Percentiles rank a stretch among this genome's conserved stretches.
phyloP scores from a whole-genome alignment of 2,888 invertebrate species.

The Petrophora chlorosata region DNA sequence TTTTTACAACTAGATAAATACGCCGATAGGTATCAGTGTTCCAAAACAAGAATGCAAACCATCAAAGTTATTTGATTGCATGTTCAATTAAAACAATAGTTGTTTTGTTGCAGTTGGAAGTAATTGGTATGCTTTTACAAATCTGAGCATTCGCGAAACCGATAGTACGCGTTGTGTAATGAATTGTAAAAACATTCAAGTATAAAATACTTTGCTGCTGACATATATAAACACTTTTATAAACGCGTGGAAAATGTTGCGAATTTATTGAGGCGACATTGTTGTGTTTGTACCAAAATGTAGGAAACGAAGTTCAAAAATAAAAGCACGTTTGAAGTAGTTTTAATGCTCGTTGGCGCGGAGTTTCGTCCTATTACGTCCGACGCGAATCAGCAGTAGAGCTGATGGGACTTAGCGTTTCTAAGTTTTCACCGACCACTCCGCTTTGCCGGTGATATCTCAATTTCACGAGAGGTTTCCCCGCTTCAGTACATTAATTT shows the following conservation, averaged over 20 bases:
- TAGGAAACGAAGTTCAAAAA: slow-evolving; percentile 25
- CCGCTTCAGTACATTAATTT: slow-evolving; percentile 66
- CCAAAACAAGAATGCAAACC: slow-evolving; percentile 29
- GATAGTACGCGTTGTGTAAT: slow-evolving; percentile 23
- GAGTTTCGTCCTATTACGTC: slow-evolving; percentile 37
- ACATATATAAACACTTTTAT: slow-evolving; percentile 10
- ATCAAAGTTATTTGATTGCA: slow-evolving; percentile 32
- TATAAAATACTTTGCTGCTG: slow-evolving; percentile 15
- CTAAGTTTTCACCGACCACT: slow-evolving; percentile 76
- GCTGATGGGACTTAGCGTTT: slow-evolving; percentile 74
- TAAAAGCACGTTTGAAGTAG: slow-evolving; percentile 37
- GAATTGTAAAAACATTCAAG: slow-evolving; percentile 19
- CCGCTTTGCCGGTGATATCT: slow-evolving; percentile 66
- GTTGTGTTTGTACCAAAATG: slow-evolving; percentile 9
- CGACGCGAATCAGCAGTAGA: slow-evolving; percentile 53
- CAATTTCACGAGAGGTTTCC: slow-evolving; percentile 69
- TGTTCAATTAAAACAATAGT: slow-evolving; percentile 34
- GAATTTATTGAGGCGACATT: slow-evolving; percentile 11
- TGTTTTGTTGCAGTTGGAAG: slow-evolving; percentile 21
- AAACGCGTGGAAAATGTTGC: slow-evolving; percentile 7
- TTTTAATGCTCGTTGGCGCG: slow-evolving; percentile 34
- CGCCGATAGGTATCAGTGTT: slow-evolving; percentile 20
- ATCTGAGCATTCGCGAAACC: slow-evolving; percentile 22
- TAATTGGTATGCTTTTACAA: slow-evolving; percentile 31
- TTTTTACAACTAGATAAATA: slow-evolving; percentile 20